Base-by-base conservation (phyloP, 2,113 vertebrate genomes). In the Ophthalmotilapia sp. region DNA sequence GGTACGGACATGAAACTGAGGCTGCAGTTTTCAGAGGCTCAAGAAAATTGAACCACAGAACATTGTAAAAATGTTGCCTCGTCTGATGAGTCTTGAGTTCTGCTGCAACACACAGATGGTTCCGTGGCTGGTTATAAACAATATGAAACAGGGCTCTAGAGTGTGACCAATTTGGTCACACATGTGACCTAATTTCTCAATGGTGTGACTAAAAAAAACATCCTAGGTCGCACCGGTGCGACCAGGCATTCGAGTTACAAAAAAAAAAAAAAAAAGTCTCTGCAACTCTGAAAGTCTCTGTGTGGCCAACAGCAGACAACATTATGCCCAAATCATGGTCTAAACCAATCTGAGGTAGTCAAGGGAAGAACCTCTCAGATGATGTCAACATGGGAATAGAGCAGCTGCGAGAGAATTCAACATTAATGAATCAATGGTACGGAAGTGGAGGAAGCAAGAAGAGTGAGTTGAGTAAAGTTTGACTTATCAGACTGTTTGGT, bases 211-310 rank as follows among this genome's bases (percentile, higher is more conserved):
- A 60, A 56, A 56, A 55, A 31, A 62, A 33, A 19, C 5, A 60
- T 19, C 15, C 15, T 60, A 33, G 29, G 29, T 60, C 1, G 1
- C 15, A 60, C 29, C 5, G 2, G 58, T 62, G 29, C 2, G 2
- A 62, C 58, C 1, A 33, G 9, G 3, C 15, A 0, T 60, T 33
- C 0, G 2, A 33, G 56, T 60, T 31, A 15, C 6, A 7, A 17
- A 49, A 58, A 8, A 15, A 26, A 56, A 26, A 47, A 49, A 26
- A 29, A 5, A 29, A 29, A 9, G 23, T 56, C 54, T 29, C 54
- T 2, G 1, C 54, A 56, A 26, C 54, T 55, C 54, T 55, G 11
- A 55, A 55, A 55, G 54, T 7, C 11, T 55, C 54, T 14, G 54
- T 55, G 55, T 56, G 55, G 23, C 23, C 55, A 56, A 56, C 23